These are phyloP conservation scores for Globia sparganii DNA, from an alignment of 2,888 invertebrate species.

Conservation along the genomic window DNA sequence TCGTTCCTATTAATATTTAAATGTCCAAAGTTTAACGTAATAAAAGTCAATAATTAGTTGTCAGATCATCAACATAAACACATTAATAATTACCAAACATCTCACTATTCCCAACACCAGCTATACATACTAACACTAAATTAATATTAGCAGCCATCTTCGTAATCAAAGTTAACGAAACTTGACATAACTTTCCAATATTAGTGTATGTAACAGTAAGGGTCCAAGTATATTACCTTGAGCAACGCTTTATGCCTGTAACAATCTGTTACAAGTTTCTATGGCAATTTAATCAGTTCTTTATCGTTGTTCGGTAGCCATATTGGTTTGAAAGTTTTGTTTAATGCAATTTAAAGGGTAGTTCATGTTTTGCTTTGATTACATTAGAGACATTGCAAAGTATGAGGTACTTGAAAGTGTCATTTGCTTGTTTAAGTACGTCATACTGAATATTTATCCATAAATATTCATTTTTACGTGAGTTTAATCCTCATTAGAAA, in stretches of 20 bases:
- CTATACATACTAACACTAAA: slow-evolving; percentile 53
- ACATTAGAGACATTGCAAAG: background rate
- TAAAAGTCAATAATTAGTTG: background rate
- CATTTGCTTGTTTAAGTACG: slow-evolving; percentile 2
- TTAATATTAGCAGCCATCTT: slow-evolving; percentile 60
- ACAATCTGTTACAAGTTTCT: slow-evolving; percentile 56
- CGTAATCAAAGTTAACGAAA: slow-evolving; percentile 63
- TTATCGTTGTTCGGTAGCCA: slow-evolving; percentile 43
- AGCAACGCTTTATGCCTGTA: slow-evolving; percentile 49
- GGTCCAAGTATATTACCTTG: slow-evolving; percentile 62
- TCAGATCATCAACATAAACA: slow-evolving; percentile 4
- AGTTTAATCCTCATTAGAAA: slow-evolving; percentile 6
- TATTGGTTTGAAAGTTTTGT: slow-evolving; percentile 46
- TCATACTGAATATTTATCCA: background rate
- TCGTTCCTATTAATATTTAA: too few relatives aligned
- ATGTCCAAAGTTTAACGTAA: too few relatives aligned
- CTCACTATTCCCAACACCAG: slow-evolving; percentile 27
- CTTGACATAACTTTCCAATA: slow-evolving; percentile 59
- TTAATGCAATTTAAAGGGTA: slow-evolving; percentile 10
- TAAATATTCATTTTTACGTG: background rate
- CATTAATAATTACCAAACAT: slow-evolving; percentile 21
- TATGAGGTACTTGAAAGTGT: background rate
- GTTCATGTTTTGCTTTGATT: slow-evolving; percentile 1
- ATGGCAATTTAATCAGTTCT: slow-evolving; percentile 61
- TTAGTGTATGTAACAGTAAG: slow-evolving; percentile 50